Evolutionary conservation across 1,140 invertebrate genomes (phyloP).

Genomic region (Dinothrombium tinctorium): DNA sequence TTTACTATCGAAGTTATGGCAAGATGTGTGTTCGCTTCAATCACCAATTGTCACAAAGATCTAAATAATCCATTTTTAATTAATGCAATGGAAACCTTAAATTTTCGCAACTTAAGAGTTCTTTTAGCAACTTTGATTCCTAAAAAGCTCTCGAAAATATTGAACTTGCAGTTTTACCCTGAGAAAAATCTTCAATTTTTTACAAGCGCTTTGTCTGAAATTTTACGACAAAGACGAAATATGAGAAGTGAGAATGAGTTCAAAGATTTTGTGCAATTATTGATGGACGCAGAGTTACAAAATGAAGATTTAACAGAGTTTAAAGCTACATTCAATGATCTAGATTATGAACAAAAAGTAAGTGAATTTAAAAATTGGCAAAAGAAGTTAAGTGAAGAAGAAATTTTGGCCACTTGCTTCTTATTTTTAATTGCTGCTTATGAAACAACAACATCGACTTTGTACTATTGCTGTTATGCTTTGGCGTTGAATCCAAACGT

Average conservation of each 20-base stretch:
- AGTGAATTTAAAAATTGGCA: neutral
- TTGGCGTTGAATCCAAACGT: slow-evolving; percentile 30
- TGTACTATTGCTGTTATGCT: slow-evolving; percentile 28
- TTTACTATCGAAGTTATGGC: slow-evolving; percentile 36
- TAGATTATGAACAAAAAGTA: neutral
- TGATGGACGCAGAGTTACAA: neutral
- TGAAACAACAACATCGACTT: slow-evolving; percentile 31
- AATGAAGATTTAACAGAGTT: too few relatives aligned
- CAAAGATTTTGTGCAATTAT: slow-evolving; percentile 1
- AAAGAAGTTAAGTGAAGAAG: slow-evolving; percentile 21
- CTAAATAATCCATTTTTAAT: slow-evolving; percentile 15
- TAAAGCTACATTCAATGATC: too few relatives aligned
- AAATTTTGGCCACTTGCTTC: slow-evolving; percentile 34
- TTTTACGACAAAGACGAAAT: neutral
- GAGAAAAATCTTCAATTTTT: neutral
- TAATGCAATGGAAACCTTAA: neutral
- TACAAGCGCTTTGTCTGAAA: neutral
- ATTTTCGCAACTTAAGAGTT: neutral
- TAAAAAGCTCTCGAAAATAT: neutral
- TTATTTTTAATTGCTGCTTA: slow-evolving; percentile 40
- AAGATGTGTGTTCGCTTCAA: slow-evolving; percentile 27
- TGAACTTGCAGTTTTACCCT: neutral
- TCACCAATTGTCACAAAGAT: slow-evolving; percentile 28
- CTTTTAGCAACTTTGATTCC: neutral
- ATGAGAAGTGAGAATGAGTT: neutral